Conservation (phyloP, 2,113 vertebrate genomes). For the Cercopithecus mona region DNA sequence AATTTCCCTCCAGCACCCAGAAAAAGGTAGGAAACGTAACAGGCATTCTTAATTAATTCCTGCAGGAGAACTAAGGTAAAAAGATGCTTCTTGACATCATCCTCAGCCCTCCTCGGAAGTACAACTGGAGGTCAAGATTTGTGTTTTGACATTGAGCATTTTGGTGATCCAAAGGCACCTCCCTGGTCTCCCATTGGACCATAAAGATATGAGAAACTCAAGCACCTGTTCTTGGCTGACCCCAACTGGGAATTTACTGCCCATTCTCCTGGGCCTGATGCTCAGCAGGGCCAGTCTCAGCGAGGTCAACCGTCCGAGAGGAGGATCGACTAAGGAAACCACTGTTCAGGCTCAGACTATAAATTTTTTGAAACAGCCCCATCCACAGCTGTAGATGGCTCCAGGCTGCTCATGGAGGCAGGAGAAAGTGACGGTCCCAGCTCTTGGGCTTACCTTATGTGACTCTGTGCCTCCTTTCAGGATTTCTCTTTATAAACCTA, state of each 20-base stretch:
- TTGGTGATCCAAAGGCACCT: not conserved
- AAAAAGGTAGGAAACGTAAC: not conserved
- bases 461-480: constrained; percentile 49
- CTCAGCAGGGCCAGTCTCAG: not conserved
- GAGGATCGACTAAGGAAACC: not conserved
- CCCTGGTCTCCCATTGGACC: not conserved
- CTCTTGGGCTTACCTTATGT: constrained; percentile 1
- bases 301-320: not conserved
- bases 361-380: not conserved
- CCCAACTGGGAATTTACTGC: not conserved
- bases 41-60: not conserved
- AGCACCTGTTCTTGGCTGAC: not conserved
- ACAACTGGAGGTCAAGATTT: not conserved
- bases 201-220: not conserved
- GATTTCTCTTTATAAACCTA: constrained; percentile 50
- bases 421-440: not conserved
- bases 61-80: not conserved
- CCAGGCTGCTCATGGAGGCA: not conserved
- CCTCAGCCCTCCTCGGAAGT: not conserved
- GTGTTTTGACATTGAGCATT: not conserved
- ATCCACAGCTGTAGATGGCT: not conserved
- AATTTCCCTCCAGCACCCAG: not conserved
- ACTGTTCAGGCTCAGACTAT: not conserved
- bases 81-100: not conserved
- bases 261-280: not conserved